Conservation (phyloP, 2,113 vertebrate genomes). For the Colaptes auratus region DNA sequence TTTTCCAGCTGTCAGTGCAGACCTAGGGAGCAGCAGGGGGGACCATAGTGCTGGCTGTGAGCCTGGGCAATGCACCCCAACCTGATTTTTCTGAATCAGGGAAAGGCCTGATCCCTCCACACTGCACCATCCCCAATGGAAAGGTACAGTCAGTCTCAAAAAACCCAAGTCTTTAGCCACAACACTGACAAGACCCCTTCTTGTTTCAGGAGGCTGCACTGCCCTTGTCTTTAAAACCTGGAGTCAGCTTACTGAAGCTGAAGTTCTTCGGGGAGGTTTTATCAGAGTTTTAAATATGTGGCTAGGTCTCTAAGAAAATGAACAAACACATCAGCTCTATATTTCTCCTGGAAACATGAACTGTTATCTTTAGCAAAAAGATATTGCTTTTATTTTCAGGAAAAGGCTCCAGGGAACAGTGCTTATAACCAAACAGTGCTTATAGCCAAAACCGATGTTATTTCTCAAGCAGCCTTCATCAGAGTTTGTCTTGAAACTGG, state of each 20-base stretch:
- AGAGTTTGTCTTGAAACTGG: not conserved
- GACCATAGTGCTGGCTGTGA: not conserved
- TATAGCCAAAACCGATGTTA: not conserved
- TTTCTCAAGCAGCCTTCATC: not conserved
- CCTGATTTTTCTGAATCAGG: not conserved
- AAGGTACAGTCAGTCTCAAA: not conserved
- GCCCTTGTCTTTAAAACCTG: not conserved
- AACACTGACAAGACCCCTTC: not conserved
- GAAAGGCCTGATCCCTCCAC: not conserved
- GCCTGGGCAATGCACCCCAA: not conserved
- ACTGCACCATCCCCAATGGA: rapidly evolving
- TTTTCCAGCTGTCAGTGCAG: not conserved
- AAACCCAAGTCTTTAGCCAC: not conserved
- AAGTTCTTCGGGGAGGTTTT: not conserved
- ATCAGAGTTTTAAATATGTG: not conserved
- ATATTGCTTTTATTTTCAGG: not conserved
- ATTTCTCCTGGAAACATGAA: not conserved
- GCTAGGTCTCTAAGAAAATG: not conserved
- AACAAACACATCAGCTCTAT: not conserved
- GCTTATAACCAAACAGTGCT: not conserved
- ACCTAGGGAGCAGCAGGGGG: rapidly evolving
- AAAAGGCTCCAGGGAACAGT: not conserved
- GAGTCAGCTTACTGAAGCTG: not conserved
- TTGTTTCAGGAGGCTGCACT: not conserved
- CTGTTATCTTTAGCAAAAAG: not conserved